Percentiles rank a stretch among this genome's conserved stretches.
Evolutionary conservation across 1,140 invertebrate species (phyloP).

Genomic region (Brachionus asplanchnoidis): DNA sequence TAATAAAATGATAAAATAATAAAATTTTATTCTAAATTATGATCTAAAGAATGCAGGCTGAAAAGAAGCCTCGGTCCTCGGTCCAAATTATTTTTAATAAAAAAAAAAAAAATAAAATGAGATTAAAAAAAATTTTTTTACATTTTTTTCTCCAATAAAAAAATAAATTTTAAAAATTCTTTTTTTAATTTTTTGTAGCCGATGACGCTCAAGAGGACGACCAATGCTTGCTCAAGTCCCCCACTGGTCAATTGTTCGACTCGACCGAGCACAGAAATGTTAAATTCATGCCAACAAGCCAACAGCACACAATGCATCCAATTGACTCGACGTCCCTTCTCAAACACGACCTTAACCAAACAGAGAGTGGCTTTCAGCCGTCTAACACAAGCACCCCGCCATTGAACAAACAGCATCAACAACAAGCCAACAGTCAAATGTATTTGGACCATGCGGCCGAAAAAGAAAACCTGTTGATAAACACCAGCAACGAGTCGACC

Average conservation of each 20-base stretch:
- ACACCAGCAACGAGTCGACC: conserved; percentile 10
- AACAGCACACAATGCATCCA: not conserved
- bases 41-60: too few species aligned
- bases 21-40: too few species aligned
- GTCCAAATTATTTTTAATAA: too few species aligned
- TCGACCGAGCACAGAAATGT: not conserved
- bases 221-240: not conserved
- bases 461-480: conserved; percentile 35
- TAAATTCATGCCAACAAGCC: not conserved
- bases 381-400: conserved; percentile 30
- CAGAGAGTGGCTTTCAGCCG: not conserved
- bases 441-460: conserved; percentile 19
- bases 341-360: conserved; percentile 20
- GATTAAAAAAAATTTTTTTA: too few species aligned
- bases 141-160: too few species aligned
- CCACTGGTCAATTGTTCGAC: not conserved
- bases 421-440: not conserved
- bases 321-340: not conserved
- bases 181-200: not conserved
- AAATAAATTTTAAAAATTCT: too few species aligned
- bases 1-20: too few species aligned
- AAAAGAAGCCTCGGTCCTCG: too few species aligned
- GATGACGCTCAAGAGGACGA: not conserved
- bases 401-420: conserved; percentile 10
- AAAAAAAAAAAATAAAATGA: too few species aligned